Conservation (phyloP, 2,113 vertebrate species). For the Felis catus region DNA sequence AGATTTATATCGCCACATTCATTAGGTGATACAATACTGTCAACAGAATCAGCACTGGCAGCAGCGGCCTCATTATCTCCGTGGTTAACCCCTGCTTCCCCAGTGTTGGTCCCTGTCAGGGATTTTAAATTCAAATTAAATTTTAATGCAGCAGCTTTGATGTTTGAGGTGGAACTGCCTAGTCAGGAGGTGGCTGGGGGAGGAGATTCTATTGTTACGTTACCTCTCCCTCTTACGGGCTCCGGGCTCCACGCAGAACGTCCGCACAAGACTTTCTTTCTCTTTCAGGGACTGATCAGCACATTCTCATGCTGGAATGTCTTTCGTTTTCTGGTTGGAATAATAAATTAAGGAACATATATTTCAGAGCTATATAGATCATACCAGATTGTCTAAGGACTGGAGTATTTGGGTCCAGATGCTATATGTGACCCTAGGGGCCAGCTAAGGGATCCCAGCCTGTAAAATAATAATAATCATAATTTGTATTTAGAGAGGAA, state of each 20-base stretch:
- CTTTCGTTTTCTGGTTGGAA: conserved; percentile 43
- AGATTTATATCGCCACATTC: conserved; percentile 69
- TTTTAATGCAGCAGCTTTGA: conserved; percentile 74
- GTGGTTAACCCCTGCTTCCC: conserved; percentile 77
- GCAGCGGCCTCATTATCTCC: conserved; percentile 75
- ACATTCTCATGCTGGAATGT: background rate
- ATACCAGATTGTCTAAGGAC: background rate
- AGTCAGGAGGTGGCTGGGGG: conserved; percentile 49
- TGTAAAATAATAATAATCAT: conserved; percentile 54
- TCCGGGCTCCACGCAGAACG: background rate
- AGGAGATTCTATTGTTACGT: conserved; percentile 5
- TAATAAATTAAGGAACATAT: background rate
- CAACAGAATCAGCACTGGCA: conserved; percentile 75
- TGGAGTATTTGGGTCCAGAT: background rate
- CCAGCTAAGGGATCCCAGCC: background rate
- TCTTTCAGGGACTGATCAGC: conserved; percentile 12
- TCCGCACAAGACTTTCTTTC: conserved; percentile 20
- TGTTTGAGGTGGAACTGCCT: conserved; percentile 69
- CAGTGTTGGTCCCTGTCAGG: conserved; percentile 62
- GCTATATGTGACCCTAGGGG: background rate
- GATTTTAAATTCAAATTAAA: conserved; percentile 81
- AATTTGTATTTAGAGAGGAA: conserved; percentile 47
- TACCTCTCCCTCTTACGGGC: background rate
- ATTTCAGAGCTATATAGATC: conserved; percentile 41
- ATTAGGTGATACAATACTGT: conserved; percentile 76